phyloP scores from a whole-genome alignment of 2,888 invertebrate species.

The Mechanitis mazaeus region DNA sequence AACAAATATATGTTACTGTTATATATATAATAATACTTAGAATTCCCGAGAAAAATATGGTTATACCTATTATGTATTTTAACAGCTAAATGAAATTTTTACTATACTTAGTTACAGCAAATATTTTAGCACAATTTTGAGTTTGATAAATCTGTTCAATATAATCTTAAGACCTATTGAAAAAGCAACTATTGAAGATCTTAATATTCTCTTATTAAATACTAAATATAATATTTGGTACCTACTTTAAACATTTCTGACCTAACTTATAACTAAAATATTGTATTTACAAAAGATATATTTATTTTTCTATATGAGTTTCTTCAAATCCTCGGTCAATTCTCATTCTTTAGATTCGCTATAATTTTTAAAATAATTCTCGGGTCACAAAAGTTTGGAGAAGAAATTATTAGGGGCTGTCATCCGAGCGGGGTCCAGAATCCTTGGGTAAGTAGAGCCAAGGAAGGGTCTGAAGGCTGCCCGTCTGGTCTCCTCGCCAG shows the following conservation, averaged over 20 bases:
- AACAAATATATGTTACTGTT: too few relatives aligned
- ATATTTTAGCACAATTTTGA: neutral
- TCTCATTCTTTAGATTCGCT: slow-evolving; percentile 55
- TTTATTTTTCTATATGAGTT: slow-evolving; percentile 16
- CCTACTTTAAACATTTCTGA: neutral
- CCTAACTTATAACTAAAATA: slow-evolving; percentile 13
- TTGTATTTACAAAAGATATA: slow-evolving; percentile 27
- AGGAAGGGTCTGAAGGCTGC: slow-evolving; percentile 64
- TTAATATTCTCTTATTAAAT: neutral
- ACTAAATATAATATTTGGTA: neutral
- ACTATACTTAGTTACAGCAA: slow-evolving; percentile 9
- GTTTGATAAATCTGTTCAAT: too few relatives aligned
- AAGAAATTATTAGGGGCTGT: slow-evolving; percentile 64
- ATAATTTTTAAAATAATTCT: slow-evolving; percentile 52
- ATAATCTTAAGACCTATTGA: neutral
- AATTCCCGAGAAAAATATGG: too few relatives aligned
- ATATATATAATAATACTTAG: too few relatives aligned
- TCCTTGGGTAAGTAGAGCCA: slow-evolving; percentile 56
- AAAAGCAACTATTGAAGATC: neutral
- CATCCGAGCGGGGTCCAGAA: slow-evolving; percentile 61
- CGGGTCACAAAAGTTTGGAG: slow-evolving; percentile 71
- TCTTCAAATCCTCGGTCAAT: slow-evolving; percentile 47
- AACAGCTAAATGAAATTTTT: slow-evolving; percentile 9
- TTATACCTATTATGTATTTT: too few relatives aligned
- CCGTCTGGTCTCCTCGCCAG: slow-evolving; percentile 51